Percentiles rank a stretch among this genome's conserved stretches.
Conservation (phyloP, 2,797 vertebrate species). For the Lithobates pipiens region DNA sequence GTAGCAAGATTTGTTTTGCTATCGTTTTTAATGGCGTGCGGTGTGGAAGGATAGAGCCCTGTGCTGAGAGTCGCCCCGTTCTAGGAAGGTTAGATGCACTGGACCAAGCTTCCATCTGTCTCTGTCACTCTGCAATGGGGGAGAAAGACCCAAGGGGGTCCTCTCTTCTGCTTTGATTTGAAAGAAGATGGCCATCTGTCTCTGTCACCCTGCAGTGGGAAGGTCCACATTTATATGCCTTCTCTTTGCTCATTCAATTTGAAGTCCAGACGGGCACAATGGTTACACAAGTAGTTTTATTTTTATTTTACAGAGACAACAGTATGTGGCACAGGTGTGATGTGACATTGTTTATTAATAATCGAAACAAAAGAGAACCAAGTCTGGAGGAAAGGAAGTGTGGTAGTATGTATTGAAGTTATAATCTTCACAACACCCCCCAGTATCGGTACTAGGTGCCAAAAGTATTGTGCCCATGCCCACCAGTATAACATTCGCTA, state of each 20-base stretch:
- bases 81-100: slow-evolving; percentile 26
- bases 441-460: background rate
- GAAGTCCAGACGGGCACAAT: background rate
- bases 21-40: background rate
- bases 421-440: too few species aligned
- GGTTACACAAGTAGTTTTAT: background rate
- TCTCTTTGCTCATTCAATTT: background rate
- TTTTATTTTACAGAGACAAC: background rate
- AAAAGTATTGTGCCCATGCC: too few species aligned
- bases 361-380: background rate
- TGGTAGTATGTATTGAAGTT: background rate
- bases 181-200: slow-evolving; percentile 60
- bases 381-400: background rate
- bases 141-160: slow-evolving; percentile 53
- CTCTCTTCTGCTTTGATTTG: slow-evolving; percentile 42
- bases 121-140: slow-evolving; percentile 57
- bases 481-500: too few species aligned
- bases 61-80: slow-evolving; percentile 10
- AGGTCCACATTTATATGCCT: slow-evolving; percentile 33
- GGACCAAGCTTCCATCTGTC: slow-evolving; percentile 57
- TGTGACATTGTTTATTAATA: background rate
- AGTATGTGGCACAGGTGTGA: background rate
- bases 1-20: slow-evolving; percentile 19
- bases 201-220: slow-evolving; percentile 55
- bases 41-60: slow-evolving; percentile 17